These are phyloP conservation scores for Heteronetta atricapilla DNA, from an alignment of 2,113 vertebrate species.

Conservation along the genomic window DNA sequence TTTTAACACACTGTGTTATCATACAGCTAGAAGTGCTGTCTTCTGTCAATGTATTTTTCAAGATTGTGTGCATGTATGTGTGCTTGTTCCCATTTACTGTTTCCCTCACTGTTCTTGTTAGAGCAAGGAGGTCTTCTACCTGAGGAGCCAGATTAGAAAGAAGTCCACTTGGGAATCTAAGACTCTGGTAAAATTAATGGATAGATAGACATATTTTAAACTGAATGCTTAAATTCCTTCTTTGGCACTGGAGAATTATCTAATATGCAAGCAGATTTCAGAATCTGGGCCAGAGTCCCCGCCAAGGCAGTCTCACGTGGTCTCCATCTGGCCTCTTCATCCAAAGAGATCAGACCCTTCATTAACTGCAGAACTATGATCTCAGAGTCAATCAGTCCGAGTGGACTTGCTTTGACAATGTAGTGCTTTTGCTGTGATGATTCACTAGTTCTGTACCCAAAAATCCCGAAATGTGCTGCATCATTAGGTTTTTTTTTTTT, in stretches of 20 bases:
- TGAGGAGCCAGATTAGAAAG: neutral
- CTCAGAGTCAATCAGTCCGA: neutral
- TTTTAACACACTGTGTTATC: constrained; percentile 21
- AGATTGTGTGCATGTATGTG: neutral
- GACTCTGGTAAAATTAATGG: neutral
- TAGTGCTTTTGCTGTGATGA: neutral
- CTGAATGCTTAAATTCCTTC: neutral
- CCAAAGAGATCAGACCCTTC: neutral
- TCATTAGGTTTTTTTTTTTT: neutral
- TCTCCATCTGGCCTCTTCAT: neutral
- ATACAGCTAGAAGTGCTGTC: constrained; percentile 11
- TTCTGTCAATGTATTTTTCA: neutral
- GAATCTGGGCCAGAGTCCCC: neutral
- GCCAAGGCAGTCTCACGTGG: neutral
- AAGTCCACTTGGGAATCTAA: neutral
- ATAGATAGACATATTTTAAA: neutral
- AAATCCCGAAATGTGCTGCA: neutral
- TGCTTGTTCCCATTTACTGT: neutral
- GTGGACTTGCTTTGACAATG: neutral
- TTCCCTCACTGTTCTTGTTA: neutral
- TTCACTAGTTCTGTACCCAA: neutral
- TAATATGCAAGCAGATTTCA: constrained; percentile 1
- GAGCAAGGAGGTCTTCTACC: neutral
- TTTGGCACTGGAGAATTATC: neutral
- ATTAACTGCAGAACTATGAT: constrained; percentile 4